These are phyloP conservation scores for Melanchra persicariae DNA, from an alignment of 2,888 invertebrate species.

Conservation along the genomic window DNA sequence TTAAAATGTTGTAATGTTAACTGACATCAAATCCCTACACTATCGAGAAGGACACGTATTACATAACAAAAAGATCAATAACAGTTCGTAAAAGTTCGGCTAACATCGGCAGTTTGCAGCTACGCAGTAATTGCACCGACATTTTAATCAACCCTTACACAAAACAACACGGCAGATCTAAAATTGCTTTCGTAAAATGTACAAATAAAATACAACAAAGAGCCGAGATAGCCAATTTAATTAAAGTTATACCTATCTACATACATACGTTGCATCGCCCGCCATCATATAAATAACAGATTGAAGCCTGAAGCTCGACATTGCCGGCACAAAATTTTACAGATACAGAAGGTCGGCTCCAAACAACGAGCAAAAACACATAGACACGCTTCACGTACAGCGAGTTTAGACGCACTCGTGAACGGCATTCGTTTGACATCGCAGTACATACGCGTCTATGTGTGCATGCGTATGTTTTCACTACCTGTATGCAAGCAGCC, in stretches of 20 bases:
- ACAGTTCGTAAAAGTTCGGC: constrained; percentile 26
- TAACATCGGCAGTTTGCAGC: constrained; percentile 20
- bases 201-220: constrained; percentile 7
- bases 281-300: constrained; percentile 29
- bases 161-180: not conserved
- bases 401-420: not conserved
- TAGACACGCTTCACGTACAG: not conserved
- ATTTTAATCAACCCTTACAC: not conserved
- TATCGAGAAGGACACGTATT: constrained; percentile 2
- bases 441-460: not conserved
- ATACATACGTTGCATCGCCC: constrained; percentile 17
- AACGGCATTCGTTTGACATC: not conserved
- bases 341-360: constrained; percentile 20
- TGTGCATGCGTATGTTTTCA: not conserved
- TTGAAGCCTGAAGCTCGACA: constrained; percentile 21
- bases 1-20: no score
- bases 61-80: constrained; percentile 13
- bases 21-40: not conserved
- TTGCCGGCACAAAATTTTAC: no score
- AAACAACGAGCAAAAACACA: not conserved
- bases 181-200: not conserved
- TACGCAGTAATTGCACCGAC: constrained; percentile 2
- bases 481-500: not conserved
- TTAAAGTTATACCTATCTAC: constrained; percentile 15
- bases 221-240: constrained; percentile 4